Conservation (phyloP, 2,888 invertebrate genomes). For the Pristionchus mayeri region DNA sequence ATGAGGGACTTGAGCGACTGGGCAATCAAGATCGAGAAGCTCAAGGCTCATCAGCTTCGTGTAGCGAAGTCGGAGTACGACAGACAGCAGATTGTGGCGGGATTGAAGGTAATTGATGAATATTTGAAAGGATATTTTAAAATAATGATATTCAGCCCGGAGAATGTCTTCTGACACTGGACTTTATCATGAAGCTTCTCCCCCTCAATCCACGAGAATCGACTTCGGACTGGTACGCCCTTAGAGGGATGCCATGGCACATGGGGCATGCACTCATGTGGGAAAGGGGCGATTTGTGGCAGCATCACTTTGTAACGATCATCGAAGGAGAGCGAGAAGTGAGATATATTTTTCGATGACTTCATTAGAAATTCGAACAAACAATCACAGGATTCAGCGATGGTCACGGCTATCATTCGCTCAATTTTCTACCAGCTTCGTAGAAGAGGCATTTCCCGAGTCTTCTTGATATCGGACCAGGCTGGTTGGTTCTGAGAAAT, state of each 20-base stretch:
- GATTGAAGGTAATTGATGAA: too few species aligned
- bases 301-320: background rate
- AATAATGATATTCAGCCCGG: too few species aligned
- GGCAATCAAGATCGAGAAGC: too few species aligned
- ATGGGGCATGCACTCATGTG: background rate
- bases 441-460: background rate
- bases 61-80: too few species aligned
- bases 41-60: too few species aligned
- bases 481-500: too few species aligned
- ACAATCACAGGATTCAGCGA: background rate
- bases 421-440: background rate
- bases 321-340: background rate
- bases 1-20: too few species aligned
- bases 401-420: background rate
- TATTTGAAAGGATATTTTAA: too few species aligned
- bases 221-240: background rate
- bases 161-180: background rate
- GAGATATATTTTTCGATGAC: background rate
- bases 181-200: background rate
- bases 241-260: background rate
- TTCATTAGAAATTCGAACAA: background rate
- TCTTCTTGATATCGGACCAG: background rate
- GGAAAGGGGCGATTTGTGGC: background rate
- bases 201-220: background rate
- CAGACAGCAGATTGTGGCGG: too few species aligned